Evolutionary conservation across 2,888 invertebrate species (phyloP).

Genomic region (Nomada lathburiana): DNA sequence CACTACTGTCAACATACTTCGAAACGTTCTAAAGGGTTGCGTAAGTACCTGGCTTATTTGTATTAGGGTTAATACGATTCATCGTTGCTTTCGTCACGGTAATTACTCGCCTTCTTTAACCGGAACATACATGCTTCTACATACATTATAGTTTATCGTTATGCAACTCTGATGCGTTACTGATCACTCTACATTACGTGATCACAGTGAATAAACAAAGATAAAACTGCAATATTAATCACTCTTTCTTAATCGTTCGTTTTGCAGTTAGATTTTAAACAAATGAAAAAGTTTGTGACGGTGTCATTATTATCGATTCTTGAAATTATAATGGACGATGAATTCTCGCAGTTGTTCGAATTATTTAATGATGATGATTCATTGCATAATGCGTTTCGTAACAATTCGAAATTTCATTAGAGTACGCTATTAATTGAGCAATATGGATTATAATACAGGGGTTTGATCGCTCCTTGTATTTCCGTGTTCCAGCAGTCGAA

Average conservation of each 20-base stretch:
- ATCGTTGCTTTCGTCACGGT: conserved; percentile 16
- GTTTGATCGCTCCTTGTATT: neutral
- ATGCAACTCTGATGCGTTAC: neutral
- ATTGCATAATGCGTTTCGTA: neutral
- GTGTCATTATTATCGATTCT: neutral
- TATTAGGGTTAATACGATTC: conserved; percentile 40
- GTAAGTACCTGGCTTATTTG: conserved; percentile 34
- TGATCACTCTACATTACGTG: no score
- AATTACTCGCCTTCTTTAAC: conserved; percentile 39
- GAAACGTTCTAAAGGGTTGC: conserved; percentile 4
- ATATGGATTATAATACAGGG: neutral
- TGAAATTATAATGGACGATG: neutral
- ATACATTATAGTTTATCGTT: neutral
- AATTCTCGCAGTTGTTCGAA: neutral
- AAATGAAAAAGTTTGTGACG: no score
- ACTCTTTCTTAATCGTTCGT: neutral
- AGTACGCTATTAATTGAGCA: neutral
- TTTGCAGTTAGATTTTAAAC: neutral
- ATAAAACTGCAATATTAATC: neutral
- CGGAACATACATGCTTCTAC: conserved; percentile 12
- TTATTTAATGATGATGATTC: neutral
- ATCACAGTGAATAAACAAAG: no score
- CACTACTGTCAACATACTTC: conserved; percentile 30
- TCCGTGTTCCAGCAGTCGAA: neutral
- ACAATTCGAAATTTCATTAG: conserved; percentile 28